phyloP scores from a whole-genome alignment of 2,888 invertebrate genomes.

The Drosophila meridionalis region DNA sequence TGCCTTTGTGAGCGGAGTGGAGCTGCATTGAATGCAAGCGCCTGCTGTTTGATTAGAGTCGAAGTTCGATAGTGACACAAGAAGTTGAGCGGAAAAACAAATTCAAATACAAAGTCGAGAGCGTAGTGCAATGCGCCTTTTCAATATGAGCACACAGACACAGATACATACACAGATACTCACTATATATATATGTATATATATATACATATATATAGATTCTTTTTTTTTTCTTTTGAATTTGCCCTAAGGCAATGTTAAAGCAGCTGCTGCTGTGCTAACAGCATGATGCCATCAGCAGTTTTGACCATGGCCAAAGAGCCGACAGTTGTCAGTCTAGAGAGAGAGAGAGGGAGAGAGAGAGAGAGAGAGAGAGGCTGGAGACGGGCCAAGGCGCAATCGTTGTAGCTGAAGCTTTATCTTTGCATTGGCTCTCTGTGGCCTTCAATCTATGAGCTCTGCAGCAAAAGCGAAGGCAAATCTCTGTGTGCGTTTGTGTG shows the following conservation, averaged over 20 bases:
- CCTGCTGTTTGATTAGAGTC: constrained; percentile 16
- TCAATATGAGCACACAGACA: constrained; percentile 4
- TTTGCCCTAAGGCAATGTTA: constrained; percentile 26
- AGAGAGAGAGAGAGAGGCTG: background rate
- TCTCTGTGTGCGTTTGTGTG: constrained; percentile 3
- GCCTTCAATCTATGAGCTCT: constrained; percentile 66
- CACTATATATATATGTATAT: background rate
- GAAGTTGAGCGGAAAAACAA: constrained; percentile 22
- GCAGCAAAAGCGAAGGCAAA: constrained; percentile 40
- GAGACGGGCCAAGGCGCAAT: constrained; percentile 31
- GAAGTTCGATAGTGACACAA: constrained; percentile 12
- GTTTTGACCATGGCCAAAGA: constrained; percentile 55
- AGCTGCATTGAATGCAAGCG: constrained; percentile 24
- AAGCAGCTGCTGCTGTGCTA: constrained; percentile 63
- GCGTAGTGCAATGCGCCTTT: constrained; percentile 34
- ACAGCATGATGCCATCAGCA: constrained; percentile 75
- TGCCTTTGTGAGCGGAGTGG: constrained; percentile 6
- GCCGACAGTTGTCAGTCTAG: constrained; percentile 33
- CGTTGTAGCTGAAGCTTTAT: constrained; percentile 42
- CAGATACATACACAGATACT: background rate
- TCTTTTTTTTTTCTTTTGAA: constrained; percentile 9
- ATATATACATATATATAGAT: background rate
- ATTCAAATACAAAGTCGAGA: constrained; percentile 24
- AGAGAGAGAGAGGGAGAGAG: background rate
- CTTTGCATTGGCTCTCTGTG: constrained; percentile 63